Percentiles rank a stretch among this genome's conserved stretches.
These are phyloP conservation scores for Drosophila littoralis DNA, from an alignment of 1,140 invertebrate genomes.

Conservation along the genomic window DNA sequence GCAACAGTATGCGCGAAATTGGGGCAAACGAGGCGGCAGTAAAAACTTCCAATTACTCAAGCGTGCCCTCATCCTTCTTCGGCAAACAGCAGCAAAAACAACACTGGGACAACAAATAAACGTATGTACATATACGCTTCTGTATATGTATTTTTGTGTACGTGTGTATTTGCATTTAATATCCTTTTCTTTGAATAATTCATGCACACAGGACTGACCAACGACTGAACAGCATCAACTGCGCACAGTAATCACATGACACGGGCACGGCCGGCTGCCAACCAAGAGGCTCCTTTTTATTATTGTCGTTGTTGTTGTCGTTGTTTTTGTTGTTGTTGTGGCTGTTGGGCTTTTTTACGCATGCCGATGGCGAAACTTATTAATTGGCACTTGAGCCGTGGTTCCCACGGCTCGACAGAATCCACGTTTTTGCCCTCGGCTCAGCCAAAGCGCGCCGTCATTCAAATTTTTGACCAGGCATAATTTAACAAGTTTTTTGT, in stretches of 20 bases:
- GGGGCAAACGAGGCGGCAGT: slow-evolving; percentile 78
- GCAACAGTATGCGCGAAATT: slow-evolving; percentile 57
- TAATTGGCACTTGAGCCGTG: slow-evolving; percentile 80
- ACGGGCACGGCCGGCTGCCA: slow-evolving; percentile 42
- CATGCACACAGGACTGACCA: slow-evolving; percentile 67
- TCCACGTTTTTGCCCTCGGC: slow-evolving; percentile 3
- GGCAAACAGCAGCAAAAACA: slow-evolving; percentile 28
- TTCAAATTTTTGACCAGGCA: slow-evolving; percentile 74
- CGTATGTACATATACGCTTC: slow-evolving; percentile 12
- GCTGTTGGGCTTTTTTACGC: slow-evolving; percentile 45
- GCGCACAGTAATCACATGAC: slow-evolving; percentile 56
- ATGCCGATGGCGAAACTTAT: slow-evolving; percentile 75
- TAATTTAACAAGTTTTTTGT: slow-evolving; percentile 66
- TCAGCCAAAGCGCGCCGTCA: slow-evolving; percentile 45
- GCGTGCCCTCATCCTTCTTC: slow-evolving; percentile 44
- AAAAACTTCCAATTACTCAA: slow-evolving; percentile 82
- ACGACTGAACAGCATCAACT: slow-evolving; percentile 52
- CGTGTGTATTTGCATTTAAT: slow-evolving; percentile 72
- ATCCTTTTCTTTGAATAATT: slow-evolving; percentile 81
- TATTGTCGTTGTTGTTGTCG: slow-evolving; percentile 12
- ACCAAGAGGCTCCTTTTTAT: slow-evolving; percentile 38
- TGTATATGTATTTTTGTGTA: slow-evolving; percentile 21
- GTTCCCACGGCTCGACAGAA: slow-evolving; percentile 41
- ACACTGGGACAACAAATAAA: slow-evolving; percentile 29
- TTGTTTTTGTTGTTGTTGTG: slow-evolving; percentile 13